Evolutionary conservation across 53 echinoderm and acorn worm species (phyloP).

Genomic region (Holothuria leucospilota): DNA sequence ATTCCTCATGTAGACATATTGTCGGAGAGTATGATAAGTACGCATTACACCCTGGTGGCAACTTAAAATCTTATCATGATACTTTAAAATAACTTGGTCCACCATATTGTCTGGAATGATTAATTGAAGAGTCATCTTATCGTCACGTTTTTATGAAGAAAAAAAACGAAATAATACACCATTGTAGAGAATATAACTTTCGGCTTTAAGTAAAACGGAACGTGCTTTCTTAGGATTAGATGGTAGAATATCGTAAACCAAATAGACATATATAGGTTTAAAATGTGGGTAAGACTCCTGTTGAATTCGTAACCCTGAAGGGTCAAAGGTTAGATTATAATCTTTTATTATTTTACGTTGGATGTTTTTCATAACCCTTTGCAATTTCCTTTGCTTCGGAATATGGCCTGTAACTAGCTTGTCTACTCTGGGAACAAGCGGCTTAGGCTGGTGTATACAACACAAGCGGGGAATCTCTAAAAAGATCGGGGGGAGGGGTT

Average conservation of each 20-base stretch:
- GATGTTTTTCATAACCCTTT: conserved; percentile 41
- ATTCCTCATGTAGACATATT: too few species aligned
- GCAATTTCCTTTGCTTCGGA: conserved; percentile 54
- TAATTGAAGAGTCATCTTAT: conserved; percentile 9
- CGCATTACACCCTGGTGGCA: conserved; percentile 18
- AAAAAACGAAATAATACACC: neutral
- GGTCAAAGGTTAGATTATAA: conserved; percentile 50
- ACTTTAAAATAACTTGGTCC: conserved; percentile 1
- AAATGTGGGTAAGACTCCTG: conserved; percentile 41
- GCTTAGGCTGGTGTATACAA: conserved; percentile 43
- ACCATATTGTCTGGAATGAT: conserved; percentile 4
- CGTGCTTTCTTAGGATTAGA: conserved; percentile 14
- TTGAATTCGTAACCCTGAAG: neutral
- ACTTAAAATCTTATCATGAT: conserved; percentile 22
- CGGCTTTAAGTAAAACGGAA: conserved; percentile 10
- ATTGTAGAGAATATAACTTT: conserved; percentile 13
- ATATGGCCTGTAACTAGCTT: conserved; percentile 47
- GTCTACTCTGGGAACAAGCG: conserved; percentile 46
- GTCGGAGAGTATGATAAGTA: conserved; percentile 50
- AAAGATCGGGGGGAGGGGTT: too few species aligned
- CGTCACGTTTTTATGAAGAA: neutral
- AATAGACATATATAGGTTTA: conserved; percentile 41
- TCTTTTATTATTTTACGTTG: conserved; percentile 63
- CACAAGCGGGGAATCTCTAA: conserved; percentile 42
- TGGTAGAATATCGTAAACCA: conserved; percentile 47